A percentile compares a stretch with the other conserved stretches of the same genome.
Conservation (phyloP, 2,888 invertebrate genomes). For the Caenorhabditis auriculariae region DNA sequence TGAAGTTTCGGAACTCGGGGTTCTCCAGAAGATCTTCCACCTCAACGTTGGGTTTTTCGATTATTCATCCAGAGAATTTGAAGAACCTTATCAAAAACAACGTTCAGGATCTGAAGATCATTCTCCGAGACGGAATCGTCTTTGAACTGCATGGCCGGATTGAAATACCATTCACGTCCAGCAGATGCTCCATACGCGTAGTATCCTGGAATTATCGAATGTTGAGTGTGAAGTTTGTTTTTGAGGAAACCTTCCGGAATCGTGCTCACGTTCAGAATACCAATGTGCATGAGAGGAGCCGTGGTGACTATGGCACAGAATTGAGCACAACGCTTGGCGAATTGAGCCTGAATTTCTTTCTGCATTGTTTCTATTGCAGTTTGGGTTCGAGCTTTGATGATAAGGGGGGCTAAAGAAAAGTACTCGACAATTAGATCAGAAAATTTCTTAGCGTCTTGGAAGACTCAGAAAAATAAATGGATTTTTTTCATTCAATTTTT, state of each 20-base stretch:
- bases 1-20: conserved; percentile 44
- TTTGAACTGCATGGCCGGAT: conserved; percentile 52
- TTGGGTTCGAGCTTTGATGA: no score
- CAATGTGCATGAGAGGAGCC: conserved; percentile 50
- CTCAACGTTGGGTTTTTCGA: conserved; percentile 12
- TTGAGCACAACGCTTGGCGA: conserved; percentile 55
- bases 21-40: conserved; percentile 46
- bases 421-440: no score
- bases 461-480: no score
- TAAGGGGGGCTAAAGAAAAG: no score
- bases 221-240: background rate
- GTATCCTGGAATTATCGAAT: conserved; percentile 25
- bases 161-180: conserved; percentile 57
- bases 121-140: conserved; percentile 41
- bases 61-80: background rate
- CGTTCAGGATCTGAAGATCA: conserved; percentile 43
- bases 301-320: conserved; percentile 58
- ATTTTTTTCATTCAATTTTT: no score
- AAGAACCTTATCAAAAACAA: conserved; percentile 43
- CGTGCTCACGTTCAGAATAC: conserved; percentile 51
- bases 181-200: conserved; percentile 57
- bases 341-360: conserved; percentile 56
- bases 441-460: no score
- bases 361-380: no score
- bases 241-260: conserved; percentile 47